These are phyloP conservation scores for Solea senegalensis DNA, from an alignment of 2,113 vertebrate genomes.

Conservation along the genomic window DNA sequence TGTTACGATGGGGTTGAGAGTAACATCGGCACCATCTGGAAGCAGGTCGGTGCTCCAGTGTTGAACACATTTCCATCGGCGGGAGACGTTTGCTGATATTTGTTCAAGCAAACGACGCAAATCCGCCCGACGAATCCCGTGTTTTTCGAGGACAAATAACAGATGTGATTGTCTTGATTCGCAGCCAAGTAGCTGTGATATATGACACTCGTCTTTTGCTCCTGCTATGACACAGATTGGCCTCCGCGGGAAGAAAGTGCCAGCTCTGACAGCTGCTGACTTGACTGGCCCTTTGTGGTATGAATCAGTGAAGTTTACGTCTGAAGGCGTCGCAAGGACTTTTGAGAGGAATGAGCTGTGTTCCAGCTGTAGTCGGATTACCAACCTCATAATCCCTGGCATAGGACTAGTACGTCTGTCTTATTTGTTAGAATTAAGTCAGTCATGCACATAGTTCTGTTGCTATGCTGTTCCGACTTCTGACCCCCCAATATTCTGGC, in stretches of 20 bases:
- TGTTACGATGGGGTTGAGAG: neutral
- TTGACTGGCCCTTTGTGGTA: neutral
- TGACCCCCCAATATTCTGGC: too few relatives aligned
- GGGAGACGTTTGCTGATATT: constrained; percentile 27
- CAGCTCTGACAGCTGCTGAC: neutral
- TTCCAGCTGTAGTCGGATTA: too few relatives aligned
- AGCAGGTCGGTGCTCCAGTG: constrained; percentile 1
- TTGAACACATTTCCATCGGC: constrained; percentile 18
- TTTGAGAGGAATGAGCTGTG: too few relatives aligned
- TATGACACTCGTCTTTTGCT: neutral
- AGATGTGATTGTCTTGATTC: neutral
- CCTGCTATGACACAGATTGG: neutral
- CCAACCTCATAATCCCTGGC: too few relatives aligned
- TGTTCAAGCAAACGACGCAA: neutral
- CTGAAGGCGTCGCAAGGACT: too few relatives aligned
- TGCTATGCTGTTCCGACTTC: too few relatives aligned
- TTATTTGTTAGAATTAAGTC: too few relatives aligned
- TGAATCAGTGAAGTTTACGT: neutral
- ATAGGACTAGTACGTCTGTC: too few relatives aligned
- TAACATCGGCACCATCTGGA: constrained; percentile 41
- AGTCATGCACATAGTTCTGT: too few relatives aligned
- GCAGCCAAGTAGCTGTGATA: neutral
- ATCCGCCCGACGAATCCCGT: constrained; percentile 6
- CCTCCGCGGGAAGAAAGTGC: too few relatives aligned
- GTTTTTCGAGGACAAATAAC: constrained; percentile 16